Percentiles rank a stretch among this genome's conserved stretches.
Conservation (phyloP, 2,113 vertebrate species). For the Lichenostomus cassidix region DNA sequence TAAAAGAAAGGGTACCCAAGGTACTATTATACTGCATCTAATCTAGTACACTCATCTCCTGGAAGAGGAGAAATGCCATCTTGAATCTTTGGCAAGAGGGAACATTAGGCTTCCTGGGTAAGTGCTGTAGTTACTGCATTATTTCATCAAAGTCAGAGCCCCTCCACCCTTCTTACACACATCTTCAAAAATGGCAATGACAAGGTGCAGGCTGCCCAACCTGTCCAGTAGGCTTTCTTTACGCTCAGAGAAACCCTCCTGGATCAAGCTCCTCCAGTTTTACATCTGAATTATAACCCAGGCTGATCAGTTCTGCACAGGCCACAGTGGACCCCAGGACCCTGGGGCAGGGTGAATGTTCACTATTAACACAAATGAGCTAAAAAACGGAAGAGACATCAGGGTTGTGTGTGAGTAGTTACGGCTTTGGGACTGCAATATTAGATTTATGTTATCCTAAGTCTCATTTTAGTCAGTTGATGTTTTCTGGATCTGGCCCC, state of each 20-base stretch:
- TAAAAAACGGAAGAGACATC: neutral
- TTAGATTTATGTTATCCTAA: neutral
- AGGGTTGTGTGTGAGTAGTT: neutral
- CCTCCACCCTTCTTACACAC: neutral
- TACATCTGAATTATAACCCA: neutral
- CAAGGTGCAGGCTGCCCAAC: neutral
- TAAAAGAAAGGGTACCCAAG: neutral
- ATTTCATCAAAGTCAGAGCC: neutral
- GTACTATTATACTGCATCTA: neutral
- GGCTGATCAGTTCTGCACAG: neutral
- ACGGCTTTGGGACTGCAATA: neutral
- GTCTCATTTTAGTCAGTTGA: neutral
- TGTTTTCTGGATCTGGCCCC: neutral
- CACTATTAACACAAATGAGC: neutral
- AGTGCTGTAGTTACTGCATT: neutral
- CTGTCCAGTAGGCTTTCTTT: accelerated
- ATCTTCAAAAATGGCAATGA: neutral
- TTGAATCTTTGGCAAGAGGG: neutral
- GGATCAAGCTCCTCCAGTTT: neutral
- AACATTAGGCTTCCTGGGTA: neutral
- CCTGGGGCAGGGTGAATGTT: neutral
- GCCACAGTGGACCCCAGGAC: neutral
- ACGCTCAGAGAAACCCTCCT: neutral
- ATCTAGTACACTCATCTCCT: neutral
- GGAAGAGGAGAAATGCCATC: neutral